These are phyloP conservation scores for Mycetomoellerius zeteki DNA, from an alignment of 1,140 invertebrate species.

Conservation along the genomic window DNA sequence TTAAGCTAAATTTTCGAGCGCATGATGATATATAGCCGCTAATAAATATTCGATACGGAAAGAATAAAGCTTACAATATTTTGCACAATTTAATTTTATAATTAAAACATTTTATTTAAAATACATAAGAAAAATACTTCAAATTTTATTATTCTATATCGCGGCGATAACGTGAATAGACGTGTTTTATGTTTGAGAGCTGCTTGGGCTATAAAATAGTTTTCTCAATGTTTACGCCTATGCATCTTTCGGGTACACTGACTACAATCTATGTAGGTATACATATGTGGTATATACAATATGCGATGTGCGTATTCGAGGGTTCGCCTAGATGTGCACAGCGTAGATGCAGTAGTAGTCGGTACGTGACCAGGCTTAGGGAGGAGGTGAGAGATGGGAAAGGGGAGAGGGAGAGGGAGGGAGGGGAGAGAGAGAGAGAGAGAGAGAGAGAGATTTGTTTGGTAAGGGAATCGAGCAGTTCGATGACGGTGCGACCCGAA, in stretches of 20 bases:
- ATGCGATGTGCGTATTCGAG: conserved; percentile 34
- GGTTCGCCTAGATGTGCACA: conserved; percentile 40
- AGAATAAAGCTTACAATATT: background rate
- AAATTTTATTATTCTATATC: no score
- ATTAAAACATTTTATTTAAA: background rate
- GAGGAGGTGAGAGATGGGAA: background rate
- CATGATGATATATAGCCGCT: background rate
- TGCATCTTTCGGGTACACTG: conserved; percentile 2
- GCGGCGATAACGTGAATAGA: background rate
- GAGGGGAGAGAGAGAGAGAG: background rate
- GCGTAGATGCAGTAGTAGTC: conserved; percentile 19
- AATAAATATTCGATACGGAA: background rate
- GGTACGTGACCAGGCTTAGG: conserved; percentile 37
- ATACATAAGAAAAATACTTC: background rate
- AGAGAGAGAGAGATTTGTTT: conserved; percentile 18
- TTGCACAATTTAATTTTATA: conserved; percentile 13
- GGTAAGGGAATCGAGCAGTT: conserved; percentile 14
- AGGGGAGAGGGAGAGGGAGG: background rate
- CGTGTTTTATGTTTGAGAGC: background rate
- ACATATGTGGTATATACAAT: conserved; percentile 48
- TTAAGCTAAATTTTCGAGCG: conserved; percentile 25
- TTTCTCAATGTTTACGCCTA: conserved; percentile 24
- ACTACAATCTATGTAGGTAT: conserved; percentile 28
- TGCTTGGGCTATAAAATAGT: background rate
- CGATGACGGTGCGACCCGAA: background rate